Evolutionary conservation across 2,113 vertebrate species (phyloP), one percentile per base, ranked within the genome.

Genomic region (Corydoras sp.): DNA sequence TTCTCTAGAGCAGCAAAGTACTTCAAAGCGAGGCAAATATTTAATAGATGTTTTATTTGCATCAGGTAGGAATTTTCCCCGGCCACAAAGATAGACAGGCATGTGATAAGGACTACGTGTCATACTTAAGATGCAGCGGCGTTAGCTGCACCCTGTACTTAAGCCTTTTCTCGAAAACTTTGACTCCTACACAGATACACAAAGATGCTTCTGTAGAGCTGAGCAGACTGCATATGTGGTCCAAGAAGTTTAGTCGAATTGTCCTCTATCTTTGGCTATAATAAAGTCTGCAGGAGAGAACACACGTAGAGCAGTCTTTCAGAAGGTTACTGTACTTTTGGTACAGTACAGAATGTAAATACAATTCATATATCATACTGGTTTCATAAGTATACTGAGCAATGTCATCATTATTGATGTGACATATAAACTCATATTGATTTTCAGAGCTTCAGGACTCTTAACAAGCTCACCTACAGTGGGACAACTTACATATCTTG

Each of bases 31-130:
- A 24, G 10, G 14, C 1, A 53, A 12, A 67, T 72, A 56, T 67
- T 60, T 76, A 71, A 76, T 71, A 66, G 74, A 48, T 67, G 75
- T 71, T 72, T 76, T 71, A 71, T 67, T 71, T 72, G 69, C 29
- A 76, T 43, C 35, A 61, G 31, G 69, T 65, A 76, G 74, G 63
- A 71, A 49, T 71, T 62, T 62, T 66, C 62, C 68, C 56, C 30
- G 15, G 62, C 62, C 69, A 11, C 62, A 55, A 50, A 72, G 58
- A 58, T 32, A 65, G 63, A 5, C 30, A 43, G 56, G 71, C 71
- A 65, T 67, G 53, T n/a, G 49, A 73, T 73, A 68, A 68, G 65
- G 65, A 10, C 65, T 55, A 18, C 62, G 65, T 62, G 15, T 68
- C 58, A 62, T 48, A 54, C 58, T 74, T 30, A n/a, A 62, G 72